These are phyloP conservation scores for Actenoides hombroni DNA, from an alignment of 2,113 vertebrate species.

Conservation along the genomic window DNA sequence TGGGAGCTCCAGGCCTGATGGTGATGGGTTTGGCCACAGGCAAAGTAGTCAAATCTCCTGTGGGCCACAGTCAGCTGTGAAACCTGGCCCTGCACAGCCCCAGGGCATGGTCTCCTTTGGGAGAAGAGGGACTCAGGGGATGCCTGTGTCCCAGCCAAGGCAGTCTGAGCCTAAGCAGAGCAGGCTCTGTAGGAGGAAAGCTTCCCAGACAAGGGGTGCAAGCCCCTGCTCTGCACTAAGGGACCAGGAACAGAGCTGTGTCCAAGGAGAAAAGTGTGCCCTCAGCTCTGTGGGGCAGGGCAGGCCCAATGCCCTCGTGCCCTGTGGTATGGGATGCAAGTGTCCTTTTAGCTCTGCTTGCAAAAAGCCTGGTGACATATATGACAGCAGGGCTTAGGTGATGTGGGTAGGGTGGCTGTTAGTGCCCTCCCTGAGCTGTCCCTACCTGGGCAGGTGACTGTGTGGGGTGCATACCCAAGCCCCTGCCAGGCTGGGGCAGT, in stretches of 20 bases:
- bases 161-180: not conserved
- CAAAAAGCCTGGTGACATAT: not conserved
- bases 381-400: not conserved
- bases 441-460: rapidly evolving
- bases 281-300: not conserved
- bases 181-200: not conserved
- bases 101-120: too few relatives aligned
- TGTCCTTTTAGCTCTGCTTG: not conserved
- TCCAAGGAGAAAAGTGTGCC: rapidly evolving
- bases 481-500: rapidly evolving
- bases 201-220: not conserved
- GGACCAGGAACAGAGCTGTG: not conserved
- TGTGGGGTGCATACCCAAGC: too few relatives aligned
- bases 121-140: not conserved
- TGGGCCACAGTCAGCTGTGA: not conserved
- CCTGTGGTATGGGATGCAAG: not conserved
- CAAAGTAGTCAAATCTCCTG: not conserved
- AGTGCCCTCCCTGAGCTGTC: not conserved
- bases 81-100: not conserved
- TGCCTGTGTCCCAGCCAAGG: not conserved
- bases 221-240: not conserved
- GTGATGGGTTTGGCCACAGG: not conserved
- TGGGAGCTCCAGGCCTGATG: not conserved
- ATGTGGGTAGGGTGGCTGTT: not conserved
- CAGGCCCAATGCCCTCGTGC: rapidly evolving